Conservation (phyloP, 2,888 invertebrate species). For the Habroteleia sp. region DNA sequence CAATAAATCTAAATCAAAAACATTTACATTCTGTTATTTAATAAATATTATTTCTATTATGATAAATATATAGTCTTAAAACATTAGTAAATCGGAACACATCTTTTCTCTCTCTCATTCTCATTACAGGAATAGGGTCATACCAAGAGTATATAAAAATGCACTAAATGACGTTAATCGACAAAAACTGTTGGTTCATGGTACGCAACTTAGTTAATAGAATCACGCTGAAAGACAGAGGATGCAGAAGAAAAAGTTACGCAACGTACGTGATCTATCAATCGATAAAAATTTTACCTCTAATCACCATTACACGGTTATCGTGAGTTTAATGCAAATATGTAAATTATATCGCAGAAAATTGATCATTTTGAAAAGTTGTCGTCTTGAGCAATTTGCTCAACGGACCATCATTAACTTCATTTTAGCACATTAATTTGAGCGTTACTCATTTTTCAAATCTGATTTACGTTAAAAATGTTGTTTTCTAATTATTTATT, state of each 20-base stretch:
- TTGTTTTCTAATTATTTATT: no score
- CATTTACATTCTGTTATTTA: no score
- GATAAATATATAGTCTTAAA: no score
- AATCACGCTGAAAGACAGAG: no score
- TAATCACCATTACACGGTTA: not conserved
- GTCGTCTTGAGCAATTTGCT: constrained; percentile 16
- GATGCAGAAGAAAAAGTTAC: not conserved
- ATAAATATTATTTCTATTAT: no score
- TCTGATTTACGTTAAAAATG: no score
- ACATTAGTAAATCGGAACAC: no score
- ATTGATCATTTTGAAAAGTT: constrained; percentile 31
- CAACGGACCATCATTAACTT: constrained; percentile 16
- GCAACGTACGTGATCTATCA: not conserved
- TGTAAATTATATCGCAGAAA: constrained; percentile 36
- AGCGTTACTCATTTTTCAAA: not conserved
- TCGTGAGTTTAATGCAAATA: constrained; percentile 22
- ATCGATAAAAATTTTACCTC: constrained; percentile 10
- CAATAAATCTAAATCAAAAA: no score
- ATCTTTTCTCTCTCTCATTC: no score
- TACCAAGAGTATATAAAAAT: no score
- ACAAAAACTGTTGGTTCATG: constrained; percentile 47
- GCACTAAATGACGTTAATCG: constrained; percentile 42
- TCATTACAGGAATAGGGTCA: constrained; percentile 27
- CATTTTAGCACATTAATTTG: not conserved
- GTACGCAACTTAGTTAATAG: constrained; percentile 5